Evolutionary conservation across 2,888 invertebrate genomes (phyloP), one percentile per base, ranked within the genome.

Genomic region (Spialia ferax): DNA sequence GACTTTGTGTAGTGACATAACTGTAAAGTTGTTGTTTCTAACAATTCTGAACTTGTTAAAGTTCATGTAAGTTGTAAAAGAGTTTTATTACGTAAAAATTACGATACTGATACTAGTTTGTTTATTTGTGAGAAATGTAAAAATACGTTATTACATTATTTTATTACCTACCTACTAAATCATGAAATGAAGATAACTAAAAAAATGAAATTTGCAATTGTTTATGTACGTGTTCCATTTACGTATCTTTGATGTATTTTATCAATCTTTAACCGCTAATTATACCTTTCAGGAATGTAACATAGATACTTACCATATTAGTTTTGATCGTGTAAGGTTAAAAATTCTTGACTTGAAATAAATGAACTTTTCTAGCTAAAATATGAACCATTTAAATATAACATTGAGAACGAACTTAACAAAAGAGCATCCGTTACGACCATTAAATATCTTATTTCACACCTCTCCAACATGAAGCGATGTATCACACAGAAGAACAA

Each of bases 391-490:
- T 75, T 66, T 77, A 78, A 82, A 81, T 77, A 75, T 77, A 71
- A 74, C 66, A 57, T 63, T 76, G 77, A 77, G 77, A 82, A 73
- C 64, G 69, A 5, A 18, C 10, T 13, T 71, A 73, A 76, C 79
- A 76, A 79, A 79, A 82, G 78, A 74, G 80, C 77, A 87, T 85
- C 85, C 88, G 89, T 89, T 89, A 86, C 82, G 80, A 77, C 75
- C 82, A 88, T 89, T 85, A 86, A 84, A 77, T 85, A 90, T 91
- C 87, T 82, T 82, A 91, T 91, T 92, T 90, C 91, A 91, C 87
- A 89, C 88, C 85, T 86, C 85, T 87, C 79, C 77, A 83, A 87
- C 79, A 82, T 82, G 87, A 85, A 87, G 89, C 84, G 84, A 84
- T 83, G 83, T 83, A 82, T 81, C 85, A 83, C 83, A 82, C 75